phyloP scores from a whole-genome alignment of 2,888 invertebrate genomes.

The Anticlea derivata region DNA sequence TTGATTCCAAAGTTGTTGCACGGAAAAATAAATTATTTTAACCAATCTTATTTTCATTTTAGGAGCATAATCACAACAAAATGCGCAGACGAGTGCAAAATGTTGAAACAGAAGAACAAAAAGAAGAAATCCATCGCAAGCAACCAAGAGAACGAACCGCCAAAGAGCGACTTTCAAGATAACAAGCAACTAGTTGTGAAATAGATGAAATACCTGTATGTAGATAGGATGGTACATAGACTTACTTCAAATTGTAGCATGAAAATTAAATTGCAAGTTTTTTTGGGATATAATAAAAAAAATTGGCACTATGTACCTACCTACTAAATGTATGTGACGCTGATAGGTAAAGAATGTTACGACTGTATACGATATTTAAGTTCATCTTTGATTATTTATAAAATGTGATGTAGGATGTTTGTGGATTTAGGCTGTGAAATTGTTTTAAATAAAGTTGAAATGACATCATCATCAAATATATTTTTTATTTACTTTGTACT shows the following conservation, averaged over 20 bases:
- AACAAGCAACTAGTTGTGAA: constrained; percentile 8
- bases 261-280: no score
- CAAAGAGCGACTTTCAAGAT: constrained; percentile 22
- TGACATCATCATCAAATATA: constrained; percentile 32
- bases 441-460: constrained; percentile 25
- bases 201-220: no score
- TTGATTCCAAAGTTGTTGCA: no score
- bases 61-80: constrained; percentile 85
- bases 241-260: no score
- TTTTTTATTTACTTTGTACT: neutral
- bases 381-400: no score
- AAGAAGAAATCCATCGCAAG: constrained; percentile 49
- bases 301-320: no score
- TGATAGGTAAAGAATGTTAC: neutral
- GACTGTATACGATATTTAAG: no score
- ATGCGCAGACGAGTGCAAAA: constrained; percentile 86
- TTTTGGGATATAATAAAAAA: no score
- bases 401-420: neutral
- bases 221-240: no score
- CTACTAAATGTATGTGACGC: neutral
- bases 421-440: constrained; percentile 29
- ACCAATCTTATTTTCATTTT: constrained; percentile 35
- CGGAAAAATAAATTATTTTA: no score
- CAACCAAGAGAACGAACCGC: constrained; percentile 43
- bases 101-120: constrained; percentile 71